Evolutionary conservation across 2,888 invertebrate species (phyloP).

Genomic region (Orchesella flavescens): DNA sequence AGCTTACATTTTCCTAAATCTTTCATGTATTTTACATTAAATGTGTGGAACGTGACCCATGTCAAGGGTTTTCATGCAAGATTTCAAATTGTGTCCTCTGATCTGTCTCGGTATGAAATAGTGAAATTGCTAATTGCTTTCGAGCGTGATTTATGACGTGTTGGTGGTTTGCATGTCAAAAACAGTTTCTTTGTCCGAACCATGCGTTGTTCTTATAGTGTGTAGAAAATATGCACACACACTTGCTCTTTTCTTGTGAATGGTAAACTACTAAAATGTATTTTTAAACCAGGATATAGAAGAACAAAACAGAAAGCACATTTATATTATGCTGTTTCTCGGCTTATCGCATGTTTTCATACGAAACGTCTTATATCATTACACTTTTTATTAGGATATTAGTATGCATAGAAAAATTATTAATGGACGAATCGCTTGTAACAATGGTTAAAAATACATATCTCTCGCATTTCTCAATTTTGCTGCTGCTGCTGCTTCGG

Average conservation of each 20-base stretch:
- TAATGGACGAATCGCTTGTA: slow-evolving; percentile 50
- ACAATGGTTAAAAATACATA: slow-evolving; percentile 32
- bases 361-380: neutral
- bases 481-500: slow-evolving; percentile 5
- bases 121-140: slow-evolving; percentile 54
- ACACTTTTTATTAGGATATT: slow-evolving; percentile 41
- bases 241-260: too few relatives aligned
- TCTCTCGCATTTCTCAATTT: neutral
- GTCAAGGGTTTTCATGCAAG: slow-evolving; percentile 1
- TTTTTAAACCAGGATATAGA: neutral
- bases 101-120: slow-evolving; percentile 32
- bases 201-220: too few relatives aligned
- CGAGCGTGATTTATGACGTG: slow-evolving; percentile 67
- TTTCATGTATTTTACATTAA: too few relatives aligned
- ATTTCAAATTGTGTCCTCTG: neutral
- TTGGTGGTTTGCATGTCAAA: slow-evolving; percentile 62
- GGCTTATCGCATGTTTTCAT: neutral
- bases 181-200: neutral
- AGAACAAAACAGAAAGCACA: neutral
- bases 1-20: neutral
- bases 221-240: too few relatives aligned
- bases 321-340: neutral
- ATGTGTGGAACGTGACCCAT: slow-evolving; percentile 10
- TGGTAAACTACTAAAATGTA: too few relatives aligned
- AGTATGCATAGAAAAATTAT: slow-evolving; percentile 44